Evolutionary conservation across 2,888 invertebrate species (phyloP), one percentile per base, ranked within the genome.

Genomic region (Melanotus villosus): DNA sequence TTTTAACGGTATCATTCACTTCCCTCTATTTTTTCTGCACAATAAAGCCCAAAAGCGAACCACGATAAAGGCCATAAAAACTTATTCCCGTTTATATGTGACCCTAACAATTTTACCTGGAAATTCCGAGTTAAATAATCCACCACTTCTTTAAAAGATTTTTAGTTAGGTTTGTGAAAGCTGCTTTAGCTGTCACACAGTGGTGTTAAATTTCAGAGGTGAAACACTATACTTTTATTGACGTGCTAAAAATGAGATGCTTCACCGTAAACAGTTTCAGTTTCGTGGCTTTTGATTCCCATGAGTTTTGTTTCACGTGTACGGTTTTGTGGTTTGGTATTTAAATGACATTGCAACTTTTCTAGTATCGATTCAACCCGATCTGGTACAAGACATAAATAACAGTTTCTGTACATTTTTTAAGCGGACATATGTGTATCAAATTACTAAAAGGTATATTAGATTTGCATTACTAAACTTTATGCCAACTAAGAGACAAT

Each of bases 151-250:
- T 7, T 43, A 34, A 34, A 43, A 43, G 18, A 18, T 43, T 19
- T 43, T n/a, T 1, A 14, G 7, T 41, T 41, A 16, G 43, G 43
- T 43, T 43, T 43, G 14, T 30, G 50, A 50, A n/a, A 10, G 1
- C 10, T 34, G 54, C n/a, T n/a, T n/a, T n/a, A 50, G 54, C 58
- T 65, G 43, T 50, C 68, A 59, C 68, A 54, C 47, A 58, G 57
- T 16, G 21, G 65, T 69, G 58, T 65, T 54, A 32, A 34, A 38
- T 69, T 59, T 50, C 65, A 38, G 52, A 67, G 50, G 65, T 64
- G 68, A 52, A 69, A 69, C 52, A n/a, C 32, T 26, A 69, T 41
- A 69, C 64, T 50, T 64, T 65, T 69, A 69, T 69, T 65, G 68
- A 65, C 65, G 54, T 43, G 68, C 59, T 65, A 64, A 69, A 67